These are phyloP conservation scores for Tetragonisca angustula DNA, from an alignment of 2,888 invertebrate genomes.

Conservation along the genomic window DNA sequence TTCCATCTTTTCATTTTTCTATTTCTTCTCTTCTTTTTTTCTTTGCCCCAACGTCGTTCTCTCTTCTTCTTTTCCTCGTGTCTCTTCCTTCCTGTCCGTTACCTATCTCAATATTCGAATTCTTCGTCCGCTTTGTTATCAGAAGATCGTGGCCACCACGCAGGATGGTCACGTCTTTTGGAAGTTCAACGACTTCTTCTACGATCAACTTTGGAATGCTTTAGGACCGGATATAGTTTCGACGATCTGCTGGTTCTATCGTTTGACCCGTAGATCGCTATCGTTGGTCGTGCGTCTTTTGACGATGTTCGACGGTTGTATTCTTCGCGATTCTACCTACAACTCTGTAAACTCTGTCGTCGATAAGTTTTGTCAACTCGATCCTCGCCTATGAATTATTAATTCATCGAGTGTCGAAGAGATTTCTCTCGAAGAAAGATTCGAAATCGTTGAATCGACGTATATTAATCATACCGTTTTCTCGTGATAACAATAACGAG, in stretches of 20 bases:
- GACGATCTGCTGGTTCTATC: not conserved
- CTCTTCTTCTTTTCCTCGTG: not conserved
- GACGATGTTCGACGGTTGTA: not conserved
- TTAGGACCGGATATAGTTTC: not conserved
- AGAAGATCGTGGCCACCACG: not conserved
- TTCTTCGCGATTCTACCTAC: not conserved
- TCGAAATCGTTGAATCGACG: too few species aligned
- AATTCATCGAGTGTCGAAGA: not conserved
- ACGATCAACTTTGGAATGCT: slow-evolving; percentile 10
- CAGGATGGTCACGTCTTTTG: slow-evolving; percentile 29
- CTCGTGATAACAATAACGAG: not conserved
- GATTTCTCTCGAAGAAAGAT: not conserved
- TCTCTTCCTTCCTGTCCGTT: not conserved
- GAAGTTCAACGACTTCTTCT: slow-evolving; percentile 52
- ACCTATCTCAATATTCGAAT: slow-evolving; percentile 55
- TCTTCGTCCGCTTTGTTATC: slow-evolving; percentile 46
- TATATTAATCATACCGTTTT: not conserved
- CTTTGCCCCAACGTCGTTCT: not conserved
- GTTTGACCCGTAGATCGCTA: not conserved
- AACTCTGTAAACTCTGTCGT: not conserved
- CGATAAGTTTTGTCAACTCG: not conserved
- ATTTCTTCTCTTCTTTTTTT: slow-evolving; percentile 29
- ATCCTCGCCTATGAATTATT: not conserved
- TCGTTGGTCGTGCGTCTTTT: not conserved
- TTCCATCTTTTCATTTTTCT: slow-evolving; percentile 46